phyloP scores from a whole-genome alignment of 2,888 invertebrate species.

The Andrena minutula region DNA sequence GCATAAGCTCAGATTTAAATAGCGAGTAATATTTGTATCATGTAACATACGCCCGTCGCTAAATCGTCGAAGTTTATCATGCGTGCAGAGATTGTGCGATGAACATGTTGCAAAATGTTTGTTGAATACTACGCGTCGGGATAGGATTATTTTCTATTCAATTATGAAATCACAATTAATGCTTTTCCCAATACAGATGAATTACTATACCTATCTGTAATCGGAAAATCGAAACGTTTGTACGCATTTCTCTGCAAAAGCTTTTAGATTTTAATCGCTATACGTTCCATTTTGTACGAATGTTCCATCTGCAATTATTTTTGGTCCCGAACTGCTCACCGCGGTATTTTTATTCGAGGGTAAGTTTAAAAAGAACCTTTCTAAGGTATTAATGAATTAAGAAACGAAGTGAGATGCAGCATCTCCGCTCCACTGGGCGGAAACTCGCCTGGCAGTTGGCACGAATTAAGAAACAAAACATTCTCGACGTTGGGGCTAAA shows the following conservation, averaged over 20 bases:
- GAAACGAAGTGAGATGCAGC: too few relatives aligned
- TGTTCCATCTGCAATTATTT: background rate
- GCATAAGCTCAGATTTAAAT: background rate
- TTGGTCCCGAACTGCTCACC: background rate
- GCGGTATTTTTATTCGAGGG: background rate
- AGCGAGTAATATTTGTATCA: background rate
- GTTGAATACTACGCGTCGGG: background rate
- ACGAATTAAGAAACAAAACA: conserved; percentile 3
- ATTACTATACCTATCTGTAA: background rate
- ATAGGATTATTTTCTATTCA: background rate
- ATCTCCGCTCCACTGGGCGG: too few relatives aligned
- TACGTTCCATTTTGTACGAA: background rate
- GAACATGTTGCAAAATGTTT: background rate
- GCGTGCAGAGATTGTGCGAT: background rate
- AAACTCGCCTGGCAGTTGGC: background rate
- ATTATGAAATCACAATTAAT: conserved; percentile 1
- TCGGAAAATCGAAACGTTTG: background rate
- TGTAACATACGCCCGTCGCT: background rate
- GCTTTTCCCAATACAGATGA: background rate
- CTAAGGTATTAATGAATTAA: background rate
- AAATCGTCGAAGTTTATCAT: background rate
- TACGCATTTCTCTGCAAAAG: too few relatives aligned
- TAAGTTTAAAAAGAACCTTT: background rate
- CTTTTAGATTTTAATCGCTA: background rate
- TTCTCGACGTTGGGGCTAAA: background rate